Conservation (phyloP, 1,140 invertebrate species). For the Gonatopus flavifemur region DNA sequence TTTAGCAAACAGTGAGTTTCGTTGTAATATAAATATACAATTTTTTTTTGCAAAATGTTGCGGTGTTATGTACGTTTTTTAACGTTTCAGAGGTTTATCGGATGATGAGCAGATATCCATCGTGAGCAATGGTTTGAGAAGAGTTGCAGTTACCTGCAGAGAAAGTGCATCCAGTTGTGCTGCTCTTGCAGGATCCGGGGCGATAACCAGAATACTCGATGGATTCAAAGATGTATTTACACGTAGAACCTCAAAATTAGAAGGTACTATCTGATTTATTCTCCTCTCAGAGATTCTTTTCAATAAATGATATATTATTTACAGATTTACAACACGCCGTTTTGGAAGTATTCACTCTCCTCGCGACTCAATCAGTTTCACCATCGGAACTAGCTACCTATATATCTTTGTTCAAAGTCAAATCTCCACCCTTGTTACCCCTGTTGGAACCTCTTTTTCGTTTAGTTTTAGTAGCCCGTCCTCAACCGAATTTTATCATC, state of each 20-base stretch:
- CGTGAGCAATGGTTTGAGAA: constrained; percentile 44
- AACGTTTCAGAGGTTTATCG: constrained; percentile 37
- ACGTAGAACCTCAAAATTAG: constrained; percentile 38
- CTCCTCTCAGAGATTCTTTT: background rate
- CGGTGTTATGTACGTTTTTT: background rate
- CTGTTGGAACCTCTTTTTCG: constrained; percentile 60
- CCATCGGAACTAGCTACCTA: constrained; percentile 60
- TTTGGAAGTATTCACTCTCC: constrained; percentile 62
- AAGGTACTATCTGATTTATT: constrained; percentile 26
- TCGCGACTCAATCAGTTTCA: constrained; percentile 61
- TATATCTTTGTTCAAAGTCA: constrained; percentile 61
- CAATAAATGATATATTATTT: constrained; percentile 17
- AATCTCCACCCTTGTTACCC: constrained; percentile 56
- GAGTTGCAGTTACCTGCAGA: constrained; percentile 49
- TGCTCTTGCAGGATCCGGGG: constrained; percentile 48
- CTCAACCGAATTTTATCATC: constrained; percentile 63
- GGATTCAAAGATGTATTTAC: constrained; percentile 48
- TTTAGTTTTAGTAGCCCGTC: constrained; percentile 52
- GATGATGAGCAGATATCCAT: constrained; percentile 42
- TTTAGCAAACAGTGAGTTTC: constrained; percentile 60
- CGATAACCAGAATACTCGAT: constrained; percentile 48
- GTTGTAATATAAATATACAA: background rate
- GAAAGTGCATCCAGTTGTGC: constrained; percentile 55
- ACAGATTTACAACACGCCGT: constrained; percentile 63
- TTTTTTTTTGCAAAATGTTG: background rate